Percentiles rank a stretch among this genome's conserved stretches.
Evolutionary conservation across 2,888 invertebrate species (phyloP).

Genomic region (Alloscopus bannaensis): DNA sequence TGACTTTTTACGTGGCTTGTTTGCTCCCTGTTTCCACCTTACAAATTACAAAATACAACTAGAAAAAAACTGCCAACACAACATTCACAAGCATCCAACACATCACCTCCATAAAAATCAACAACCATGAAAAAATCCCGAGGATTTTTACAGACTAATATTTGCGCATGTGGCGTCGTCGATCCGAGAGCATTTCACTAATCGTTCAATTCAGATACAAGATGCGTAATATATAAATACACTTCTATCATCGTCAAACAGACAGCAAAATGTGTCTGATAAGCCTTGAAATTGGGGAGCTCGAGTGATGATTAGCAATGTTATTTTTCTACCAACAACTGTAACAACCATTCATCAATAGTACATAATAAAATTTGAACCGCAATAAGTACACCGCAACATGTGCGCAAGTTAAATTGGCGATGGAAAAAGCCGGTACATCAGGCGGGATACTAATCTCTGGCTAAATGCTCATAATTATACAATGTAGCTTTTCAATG

Average conservation of each 20-base stretch:
- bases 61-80: slow-evolving; percentile 8
- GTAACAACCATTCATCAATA: neutral
- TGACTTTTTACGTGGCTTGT: slow-evolving; percentile 10
- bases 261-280: too few species aligned
- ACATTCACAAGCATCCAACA: slow-evolving; percentile 14
- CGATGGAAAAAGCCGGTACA: slow-evolving; percentile 8
- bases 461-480: too few species aligned
- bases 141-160: slow-evolving; percentile 58
- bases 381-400: neutral
- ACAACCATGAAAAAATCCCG: slow-evolving; percentile 18
- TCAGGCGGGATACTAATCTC: too few species aligned
- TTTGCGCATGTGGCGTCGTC: slow-evolving; percentile 59
- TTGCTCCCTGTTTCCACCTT: slow-evolving; percentile 26
- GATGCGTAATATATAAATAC: neutral
- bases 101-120: slow-evolving; percentile 4
- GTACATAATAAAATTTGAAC: neutral
- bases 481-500: too few species aligned
- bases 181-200: neutral
- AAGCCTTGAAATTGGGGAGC: slow-evolving; percentile 15
- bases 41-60: neutral
- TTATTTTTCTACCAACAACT: slow-evolving; percentile 15
- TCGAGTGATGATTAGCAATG: neutral
- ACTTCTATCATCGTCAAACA: too few species aligned
- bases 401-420: slow-evolving; percentile 2
- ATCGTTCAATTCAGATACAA: slow-evolving; percentile 20